phyloP scores from a whole-genome alignment of 2,797 vertebrate genomes.

The Cryptoprocta ferox region DNA sequence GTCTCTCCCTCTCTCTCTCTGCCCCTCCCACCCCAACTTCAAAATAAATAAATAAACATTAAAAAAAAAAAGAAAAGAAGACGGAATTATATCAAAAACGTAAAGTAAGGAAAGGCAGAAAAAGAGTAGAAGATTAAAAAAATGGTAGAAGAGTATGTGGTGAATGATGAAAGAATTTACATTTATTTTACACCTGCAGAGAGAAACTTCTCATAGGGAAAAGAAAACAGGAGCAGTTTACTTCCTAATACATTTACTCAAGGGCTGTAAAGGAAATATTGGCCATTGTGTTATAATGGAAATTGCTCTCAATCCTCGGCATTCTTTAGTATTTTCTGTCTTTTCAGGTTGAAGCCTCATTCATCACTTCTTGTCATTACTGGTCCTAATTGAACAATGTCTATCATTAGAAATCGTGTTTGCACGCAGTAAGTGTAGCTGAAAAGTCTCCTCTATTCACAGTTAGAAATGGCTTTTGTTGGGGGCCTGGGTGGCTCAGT shows the following conservation, averaged over 20 bases:
- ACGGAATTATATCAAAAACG: neutral
- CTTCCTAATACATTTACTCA: neutral
- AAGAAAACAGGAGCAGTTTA: neutral
- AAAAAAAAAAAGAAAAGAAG: neutral
- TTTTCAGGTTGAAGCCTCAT: neutral
- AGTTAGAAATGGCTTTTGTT: neutral
- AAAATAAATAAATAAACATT: too few species aligned
- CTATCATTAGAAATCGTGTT: neutral
- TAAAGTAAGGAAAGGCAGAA: neutral
- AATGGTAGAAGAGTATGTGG: neutral
- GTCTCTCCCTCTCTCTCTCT: too few species aligned
- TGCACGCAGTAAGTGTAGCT: neutral
- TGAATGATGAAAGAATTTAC: neutral
- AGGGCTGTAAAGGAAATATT: neutral
- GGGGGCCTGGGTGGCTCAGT: too few species aligned
- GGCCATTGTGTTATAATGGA: neutral
- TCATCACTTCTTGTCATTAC: neutral
- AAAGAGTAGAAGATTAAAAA: neutral
- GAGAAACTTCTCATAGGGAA: neutral
- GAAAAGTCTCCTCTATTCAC: neutral
- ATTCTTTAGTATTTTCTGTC: neutral
- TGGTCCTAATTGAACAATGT: neutral
- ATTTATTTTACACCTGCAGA: neutral
- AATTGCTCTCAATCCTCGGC: rapidly evolving
- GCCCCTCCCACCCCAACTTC: too few species aligned